Percentiles rank a stretch among this genome's conserved stretches.
Conservation (phyloP, 2,113 vertebrate species). For the Meriones unguiculatus region DNA sequence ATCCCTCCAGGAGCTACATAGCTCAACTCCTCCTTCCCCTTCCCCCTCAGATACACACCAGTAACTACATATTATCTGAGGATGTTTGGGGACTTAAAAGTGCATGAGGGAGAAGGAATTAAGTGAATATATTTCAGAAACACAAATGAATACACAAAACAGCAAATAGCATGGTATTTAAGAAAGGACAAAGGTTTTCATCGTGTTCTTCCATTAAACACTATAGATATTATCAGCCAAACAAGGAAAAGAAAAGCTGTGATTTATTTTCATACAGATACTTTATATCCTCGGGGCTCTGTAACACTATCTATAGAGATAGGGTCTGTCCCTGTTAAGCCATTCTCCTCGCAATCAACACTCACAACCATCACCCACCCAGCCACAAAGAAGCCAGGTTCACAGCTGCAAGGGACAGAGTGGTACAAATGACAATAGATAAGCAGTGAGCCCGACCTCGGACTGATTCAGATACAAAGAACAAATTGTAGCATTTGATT, state of each 20-base stretch:
- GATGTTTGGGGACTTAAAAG: slow-evolving; percentile 41
- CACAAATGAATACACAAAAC: slow-evolving; percentile 43
- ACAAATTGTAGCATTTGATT: slow-evolving; percentile 70
- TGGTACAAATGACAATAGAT: slow-evolving; percentile 45
- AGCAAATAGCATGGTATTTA: slow-evolving; percentile 68
- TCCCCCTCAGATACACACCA: background rate
- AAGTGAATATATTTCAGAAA: slow-evolving; percentile 58
- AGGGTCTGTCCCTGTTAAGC: slow-evolving; percentile 31
- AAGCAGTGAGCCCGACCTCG: slow-evolving; percentile 56
- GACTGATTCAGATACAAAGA: slow-evolving; percentile 68
- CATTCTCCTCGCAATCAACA: slow-evolving; percentile 7
- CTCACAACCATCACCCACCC: background rate
- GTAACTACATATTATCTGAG: slow-evolving; percentile 57
- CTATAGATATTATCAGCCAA: slow-evolving; percentile 56
- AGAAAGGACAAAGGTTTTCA: slow-evolving; percentile 61
- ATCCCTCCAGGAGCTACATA: slow-evolving; percentile 26
- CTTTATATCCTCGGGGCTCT: slow-evolving; percentile 66
- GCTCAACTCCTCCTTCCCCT: no score
- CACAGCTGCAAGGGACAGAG: background rate
- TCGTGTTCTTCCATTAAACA: slow-evolving; percentile 66
- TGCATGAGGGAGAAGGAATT: background rate
- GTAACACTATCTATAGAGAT: slow-evolving; percentile 74
- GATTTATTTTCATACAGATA: slow-evolving; percentile 74
- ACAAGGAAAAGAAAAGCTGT: slow-evolving; percentile 65
- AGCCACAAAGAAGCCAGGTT: slow-evolving; percentile 30